Base-by-base conservation (phyloP, 2,888 invertebrate genomes). In the Julus scanicus region DNA sequence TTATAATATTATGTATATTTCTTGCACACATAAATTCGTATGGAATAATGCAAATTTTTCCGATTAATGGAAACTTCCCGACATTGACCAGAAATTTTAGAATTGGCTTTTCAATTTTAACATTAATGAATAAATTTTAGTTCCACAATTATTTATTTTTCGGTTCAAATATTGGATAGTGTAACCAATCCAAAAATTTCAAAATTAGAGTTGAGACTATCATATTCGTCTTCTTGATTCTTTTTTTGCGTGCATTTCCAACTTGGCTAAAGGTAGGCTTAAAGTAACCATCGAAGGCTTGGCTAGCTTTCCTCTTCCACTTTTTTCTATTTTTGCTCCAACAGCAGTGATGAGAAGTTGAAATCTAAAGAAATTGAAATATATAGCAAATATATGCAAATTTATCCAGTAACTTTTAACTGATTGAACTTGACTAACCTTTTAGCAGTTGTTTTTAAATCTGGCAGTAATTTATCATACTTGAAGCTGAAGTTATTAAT, bases 341-440 rank as follows among this genome's bases (percentile, higher is more conserved):
- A 85, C 85, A 20, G 85, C 85, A 2, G n/a, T 85, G 48, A 85
- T 29, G 17, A 85, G 85, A 48, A 85, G 44, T 85, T 85, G 85
- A 49, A 44, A 85, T 13, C 85, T 85, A 44, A n/a, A 11, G n/a
- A 85, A 44, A n/a, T 17, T 13, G 2, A 80, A 13, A 8, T 80
- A 37, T 53, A 37, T 80, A 20, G 20, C 5, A 80, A 80, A 80
- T 13, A 13, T 29, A 37, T 9, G 2, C 37, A 29, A 80, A 80
- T 37, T 13, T 20, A 0, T 4, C n/a, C 17, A 63, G 8, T 80
- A 13, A 80, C 3, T 29, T 29, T 29, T 29, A 29, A 8, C 44
- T 8, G 8, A 44, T 44, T 44, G 6, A 13, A 37, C 5, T 80
- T 6, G 2, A 8, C 6, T 80, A 80, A 80, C 85, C 85, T 85